phyloP scores from a whole-genome alignment of 2,113 vertebrate genomes.

The Piprites chloris region DNA sequence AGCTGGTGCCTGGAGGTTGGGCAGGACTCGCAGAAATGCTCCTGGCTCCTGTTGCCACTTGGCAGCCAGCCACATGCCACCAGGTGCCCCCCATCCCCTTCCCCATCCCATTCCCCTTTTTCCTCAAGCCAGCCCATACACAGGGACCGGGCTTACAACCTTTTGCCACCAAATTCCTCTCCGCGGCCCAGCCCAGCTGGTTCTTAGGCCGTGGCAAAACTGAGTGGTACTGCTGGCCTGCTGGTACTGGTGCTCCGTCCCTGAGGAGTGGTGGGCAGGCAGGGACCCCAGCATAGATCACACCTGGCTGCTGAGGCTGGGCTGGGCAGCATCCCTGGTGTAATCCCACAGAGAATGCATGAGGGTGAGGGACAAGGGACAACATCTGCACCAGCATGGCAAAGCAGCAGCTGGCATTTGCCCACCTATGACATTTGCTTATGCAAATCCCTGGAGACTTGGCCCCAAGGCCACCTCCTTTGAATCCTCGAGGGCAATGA shows the following conservation, averaged over 20 bases:
- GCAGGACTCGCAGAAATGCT: background rate
- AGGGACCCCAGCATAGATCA: background rate
- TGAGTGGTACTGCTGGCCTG: background rate
- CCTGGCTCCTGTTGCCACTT: background rate
- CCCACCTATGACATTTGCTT: fast-evolving
- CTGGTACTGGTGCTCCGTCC: fast-evolving
- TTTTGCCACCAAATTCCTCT: fast-evolving
- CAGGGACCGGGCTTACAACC: background rate
- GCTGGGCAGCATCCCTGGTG: background rate
- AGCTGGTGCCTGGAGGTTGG: background rate
- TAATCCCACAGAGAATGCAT: fast-evolving
- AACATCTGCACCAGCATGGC: background rate
- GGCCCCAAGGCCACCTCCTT: background rate
- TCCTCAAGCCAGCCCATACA: background rate
- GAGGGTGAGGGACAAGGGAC: background rate
- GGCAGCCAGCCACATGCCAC: background rate
- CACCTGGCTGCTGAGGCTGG: background rate
- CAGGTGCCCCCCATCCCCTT: background rate
- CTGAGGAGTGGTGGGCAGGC: background rate
- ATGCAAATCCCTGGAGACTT: background rate
- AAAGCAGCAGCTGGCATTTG: background rate
- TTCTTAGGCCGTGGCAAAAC: background rate
- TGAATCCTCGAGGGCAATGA: background rate
- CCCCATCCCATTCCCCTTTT: background rate
- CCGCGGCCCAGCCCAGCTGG: fast-evolving